Base-by-base conservation (phyloP, 53 echinoderm and acorn worm genomes). In the Temnopleurus reevesii region DNA sequence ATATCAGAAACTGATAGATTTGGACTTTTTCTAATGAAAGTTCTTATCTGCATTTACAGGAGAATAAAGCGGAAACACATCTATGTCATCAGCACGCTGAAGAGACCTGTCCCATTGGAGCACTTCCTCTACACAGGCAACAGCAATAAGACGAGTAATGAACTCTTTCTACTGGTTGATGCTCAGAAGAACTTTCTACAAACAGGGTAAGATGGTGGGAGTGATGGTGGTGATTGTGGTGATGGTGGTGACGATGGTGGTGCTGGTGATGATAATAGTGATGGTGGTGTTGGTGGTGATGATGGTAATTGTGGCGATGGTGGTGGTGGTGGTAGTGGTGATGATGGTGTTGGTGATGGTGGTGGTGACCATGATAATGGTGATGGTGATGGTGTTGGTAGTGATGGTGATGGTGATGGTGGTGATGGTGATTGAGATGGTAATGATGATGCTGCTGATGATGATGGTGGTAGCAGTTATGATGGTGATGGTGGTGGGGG, bases 81-180 rank as follows among this genome's bases (percentile, higher is more conserved):
- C 19, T 96, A 89, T 90, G 99, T 98, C 86, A 98, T 98, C 86
- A 98, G 99, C 71, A 96, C 99, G 8, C 56, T 98, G 89, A 95
- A 98, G 79, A 90, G 96, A 19, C 99, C 99, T 1, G 99, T 98
- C n/a, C 99, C 99, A 4, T 55, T 98, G 90, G 99, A 98, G 59
- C 99, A 98, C 54, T 96, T 36, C 65, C 92, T 98, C 45, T 98
- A 96, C 92, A 96, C 99, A 10, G 99, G 99, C 21, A 98, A 98
- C 92, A 98, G 96, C 76, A 94, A 90, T 24, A 98, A 96, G 91
- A 96, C 99, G 5, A 96, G 90, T 77, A 93, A 93, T 55, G 94
- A 98, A 86, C 66, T 95, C 6, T 98, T 98, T n/a, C 85, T 96
- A 29, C 92, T 98, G 18, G 93, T 98, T 6, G 99, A 98, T 49